A percentile compares a stretch with the other conserved stretches of the same genome.
These are phyloP conservation scores for Tachyglossus aculeatus DNA, from an alignment of 2,797 vertebrate species.

Conservation along the genomic window DNA sequence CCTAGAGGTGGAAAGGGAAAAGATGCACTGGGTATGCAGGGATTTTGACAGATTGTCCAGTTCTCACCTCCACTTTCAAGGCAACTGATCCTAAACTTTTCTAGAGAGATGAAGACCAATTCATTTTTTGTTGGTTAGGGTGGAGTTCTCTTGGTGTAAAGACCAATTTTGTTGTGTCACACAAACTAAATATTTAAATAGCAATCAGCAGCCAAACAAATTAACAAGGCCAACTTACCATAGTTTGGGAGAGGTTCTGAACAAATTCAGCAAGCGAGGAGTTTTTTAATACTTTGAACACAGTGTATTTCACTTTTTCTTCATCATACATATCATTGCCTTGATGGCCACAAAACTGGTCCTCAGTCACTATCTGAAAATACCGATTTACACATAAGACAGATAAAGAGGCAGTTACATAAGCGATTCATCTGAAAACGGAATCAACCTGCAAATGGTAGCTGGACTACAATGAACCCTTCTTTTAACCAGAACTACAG, in stretches of 20 bases:
- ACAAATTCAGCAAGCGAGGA: conserved; percentile 96
- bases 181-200: too few species aligned
- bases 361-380: conserved; percentile 95
- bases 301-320: conserved; percentile 98
- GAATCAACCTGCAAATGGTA: too few species aligned
- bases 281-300: conserved; percentile 98
- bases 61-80: too few species aligned
- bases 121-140: too few species aligned
- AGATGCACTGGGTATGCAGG: too few species aligned
- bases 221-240: conserved; percentile 82
- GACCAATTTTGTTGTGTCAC: too few species aligned
- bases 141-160: too few species aligned
- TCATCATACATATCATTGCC: conserved; percentile 99
- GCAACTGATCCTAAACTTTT: too few species aligned
- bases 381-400: neutral
- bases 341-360: conserved; percentile 99
- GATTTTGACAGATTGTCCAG: too few species aligned
- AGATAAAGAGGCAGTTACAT: neutral
- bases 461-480: too few species aligned
- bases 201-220: rapidly evolving
- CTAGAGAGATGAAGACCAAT: too few species aligned
- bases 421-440: neutral
- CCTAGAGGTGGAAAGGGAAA: too few species aligned
- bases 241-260: conserved; percentile 97
- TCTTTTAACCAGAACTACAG: neutral